Conservation (phyloP, 1,140 invertebrate genomes). For the Sarcophaga peregrina region DNA sequence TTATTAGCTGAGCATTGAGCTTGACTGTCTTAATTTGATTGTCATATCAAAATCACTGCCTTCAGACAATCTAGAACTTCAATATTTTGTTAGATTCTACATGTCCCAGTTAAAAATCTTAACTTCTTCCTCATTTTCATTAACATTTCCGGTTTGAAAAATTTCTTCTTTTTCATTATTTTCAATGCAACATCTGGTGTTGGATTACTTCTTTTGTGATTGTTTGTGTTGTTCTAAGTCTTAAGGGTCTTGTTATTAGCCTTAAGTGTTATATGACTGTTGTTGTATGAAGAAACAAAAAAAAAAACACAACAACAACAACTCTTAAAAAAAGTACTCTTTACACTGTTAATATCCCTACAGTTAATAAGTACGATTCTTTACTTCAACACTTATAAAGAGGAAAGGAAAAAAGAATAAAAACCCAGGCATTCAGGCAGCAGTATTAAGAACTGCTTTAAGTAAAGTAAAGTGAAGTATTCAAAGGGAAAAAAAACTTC, state of each 20-base stretch:
- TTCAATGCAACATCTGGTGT: background rate
- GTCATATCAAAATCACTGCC: too few relatives aligned
- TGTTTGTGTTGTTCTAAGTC: background rate
- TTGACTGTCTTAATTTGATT: too few relatives aligned
- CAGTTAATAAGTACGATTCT: background rate
- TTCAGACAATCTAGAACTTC: too few relatives aligned
- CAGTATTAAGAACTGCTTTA: background rate
- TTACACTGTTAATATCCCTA: background rate
- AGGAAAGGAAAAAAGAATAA: too few relatives aligned
- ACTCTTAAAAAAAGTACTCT: too few relatives aligned
- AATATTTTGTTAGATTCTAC: too few relatives aligned
- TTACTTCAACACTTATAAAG: background rate
- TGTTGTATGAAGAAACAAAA: conserved; percentile 9
- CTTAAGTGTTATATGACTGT: conserved; percentile 13
- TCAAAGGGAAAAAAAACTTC: background rate
- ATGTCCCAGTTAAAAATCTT: too few relatives aligned
- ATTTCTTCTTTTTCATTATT: too few relatives aligned
- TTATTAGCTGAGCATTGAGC: too few relatives aligned
- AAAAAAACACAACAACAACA: background rate
- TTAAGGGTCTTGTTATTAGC: conserved; percentile 24
- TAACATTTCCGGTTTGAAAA: too few relatives aligned
- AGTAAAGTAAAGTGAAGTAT: background rate
- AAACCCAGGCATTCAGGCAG: too few relatives aligned
- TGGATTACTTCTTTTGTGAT: background rate
- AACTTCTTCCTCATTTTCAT: background rate